These are phyloP conservation scores for Rhingia rostrata DNA, from an alignment of 2,888 invertebrate genomes.

Conservation along the genomic window DNA sequence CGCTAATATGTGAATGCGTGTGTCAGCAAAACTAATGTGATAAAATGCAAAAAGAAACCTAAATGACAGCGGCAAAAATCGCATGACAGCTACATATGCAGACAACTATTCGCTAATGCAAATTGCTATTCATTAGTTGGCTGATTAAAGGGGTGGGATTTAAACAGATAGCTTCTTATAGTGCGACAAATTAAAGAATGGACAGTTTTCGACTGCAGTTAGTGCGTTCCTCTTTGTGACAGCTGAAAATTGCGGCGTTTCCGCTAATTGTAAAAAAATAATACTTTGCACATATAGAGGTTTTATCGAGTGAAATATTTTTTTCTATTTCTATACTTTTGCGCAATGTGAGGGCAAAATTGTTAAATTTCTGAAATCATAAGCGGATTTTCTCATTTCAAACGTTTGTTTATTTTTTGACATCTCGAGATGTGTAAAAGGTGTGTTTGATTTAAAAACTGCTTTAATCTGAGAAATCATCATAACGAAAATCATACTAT, in stretches of 20 bases:
- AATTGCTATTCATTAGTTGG: conserved; percentile 41
- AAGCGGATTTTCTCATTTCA: too few relatives aligned
- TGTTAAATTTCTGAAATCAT: too few relatives aligned
- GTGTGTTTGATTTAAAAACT: too few relatives aligned
- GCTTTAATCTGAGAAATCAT: too few relatives aligned
- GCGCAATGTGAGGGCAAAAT: too few relatives aligned
- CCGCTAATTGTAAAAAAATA: not conserved
- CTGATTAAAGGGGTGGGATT: conserved; percentile 9
- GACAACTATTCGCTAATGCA: conserved; percentile 32
- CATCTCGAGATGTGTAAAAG: too few relatives aligned
- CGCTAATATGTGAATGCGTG: conserved; percentile 17
- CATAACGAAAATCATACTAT: too few relatives aligned
- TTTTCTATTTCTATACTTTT: too few relatives aligned
- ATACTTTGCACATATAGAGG: too few relatives aligned
- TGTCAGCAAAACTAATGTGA: conserved; percentile 58
- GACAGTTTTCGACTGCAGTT: not conserved
- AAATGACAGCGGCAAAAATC: conserved; percentile 27
- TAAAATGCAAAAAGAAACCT: conserved; percentile 43
- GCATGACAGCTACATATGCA: conserved; percentile 35
- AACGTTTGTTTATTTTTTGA: too few relatives aligned
- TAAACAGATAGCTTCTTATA: not conserved
- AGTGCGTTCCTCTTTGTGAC: not conserved
- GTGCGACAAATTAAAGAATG: conserved; percentile 13
- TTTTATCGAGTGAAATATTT: too few relatives aligned
- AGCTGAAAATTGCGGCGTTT: not conserved